Evolutionary conservation across 1,140 invertebrate species (phyloP).

Genomic region (Halesus radiatus): DNA sequence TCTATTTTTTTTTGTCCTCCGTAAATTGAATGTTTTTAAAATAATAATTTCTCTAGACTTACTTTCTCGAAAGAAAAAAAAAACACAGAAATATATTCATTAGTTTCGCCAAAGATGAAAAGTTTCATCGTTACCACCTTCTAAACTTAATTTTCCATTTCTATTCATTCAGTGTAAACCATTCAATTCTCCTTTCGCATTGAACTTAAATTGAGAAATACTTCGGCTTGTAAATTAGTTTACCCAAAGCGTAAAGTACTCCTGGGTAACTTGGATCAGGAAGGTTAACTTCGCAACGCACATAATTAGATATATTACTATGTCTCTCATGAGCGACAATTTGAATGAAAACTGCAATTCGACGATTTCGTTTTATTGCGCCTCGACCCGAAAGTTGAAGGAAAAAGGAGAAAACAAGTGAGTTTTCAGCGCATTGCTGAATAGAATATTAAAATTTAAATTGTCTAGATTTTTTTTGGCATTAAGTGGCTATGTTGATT

Average conservation of each 20-base stretch:
- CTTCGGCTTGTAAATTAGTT: neutral
- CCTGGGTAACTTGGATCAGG: neutral
- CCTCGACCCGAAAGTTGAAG: neutral
- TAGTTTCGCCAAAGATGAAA: too few species aligned
- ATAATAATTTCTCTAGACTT: too few species aligned
- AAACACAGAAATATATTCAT: too few species aligned
- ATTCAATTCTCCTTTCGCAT: neutral
- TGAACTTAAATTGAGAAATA: constrained; percentile 4
- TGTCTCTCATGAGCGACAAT: neutral
- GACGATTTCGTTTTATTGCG: neutral
- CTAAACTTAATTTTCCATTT: neutral
- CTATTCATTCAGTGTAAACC: neutral
- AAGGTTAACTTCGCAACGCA: neutral
- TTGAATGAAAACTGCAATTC: neutral
- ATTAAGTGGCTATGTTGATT: too few species aligned
- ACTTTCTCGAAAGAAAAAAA: too few species aligned
- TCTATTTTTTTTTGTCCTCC: too few species aligned
- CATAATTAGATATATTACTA: neutral
- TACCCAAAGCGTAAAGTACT: constrained; percentile 1
- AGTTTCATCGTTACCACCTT: too few species aligned
- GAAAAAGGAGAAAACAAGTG: neutral
- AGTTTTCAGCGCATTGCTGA: too few species aligned
- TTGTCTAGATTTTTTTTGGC: too few species aligned
- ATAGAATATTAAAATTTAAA: too few species aligned
- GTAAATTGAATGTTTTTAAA: too few species aligned